These are phyloP conservation scores for Aplodontia rufa DNA, from an alignment of 2,113 vertebrate genomes.

Conservation along the genomic window DNA sequence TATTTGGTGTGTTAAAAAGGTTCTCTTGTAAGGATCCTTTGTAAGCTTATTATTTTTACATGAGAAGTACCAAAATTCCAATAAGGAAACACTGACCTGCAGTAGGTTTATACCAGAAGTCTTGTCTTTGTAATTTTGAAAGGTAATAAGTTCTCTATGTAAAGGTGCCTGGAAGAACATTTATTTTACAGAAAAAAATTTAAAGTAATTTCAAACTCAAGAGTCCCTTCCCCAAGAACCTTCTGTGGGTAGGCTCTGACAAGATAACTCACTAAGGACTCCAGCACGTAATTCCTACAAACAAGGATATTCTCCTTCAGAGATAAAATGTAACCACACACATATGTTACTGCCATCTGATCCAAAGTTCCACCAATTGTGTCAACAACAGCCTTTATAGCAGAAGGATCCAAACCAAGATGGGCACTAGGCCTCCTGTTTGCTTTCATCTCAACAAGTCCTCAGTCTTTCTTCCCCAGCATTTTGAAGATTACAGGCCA, in stretches of 20 bases:
- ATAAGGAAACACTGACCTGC: background rate
- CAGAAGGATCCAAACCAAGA: background rate
- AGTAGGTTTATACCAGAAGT: conserved; percentile 21
- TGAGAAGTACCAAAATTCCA: background rate
- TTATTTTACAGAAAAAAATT: conserved; percentile 36
- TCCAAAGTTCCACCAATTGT: background rate
- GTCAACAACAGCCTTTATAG: background rate
- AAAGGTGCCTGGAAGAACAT: background rate
- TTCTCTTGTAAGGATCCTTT: conserved; percentile 29
- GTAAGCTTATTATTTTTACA: conserved; percentile 5
- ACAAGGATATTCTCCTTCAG: background rate
- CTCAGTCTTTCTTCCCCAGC: background rate
- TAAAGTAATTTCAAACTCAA: conserved; percentile 44
- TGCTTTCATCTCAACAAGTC: background rate
- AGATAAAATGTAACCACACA: background rate
- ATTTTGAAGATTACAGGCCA: background rate
- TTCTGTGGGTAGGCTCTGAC: background rate
- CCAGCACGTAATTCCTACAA: background rate
- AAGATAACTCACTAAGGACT: background rate
- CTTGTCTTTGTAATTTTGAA: conserved; percentile 5
- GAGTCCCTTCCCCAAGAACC: background rate
- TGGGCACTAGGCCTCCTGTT: background rate
- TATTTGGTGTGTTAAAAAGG: background rate
- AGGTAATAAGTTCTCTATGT: conserved; percentile 43
- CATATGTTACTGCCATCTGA: background rate